Percentiles rank a stretch among this genome's conserved stretches.
Evolutionary conservation across 2,797 vertebrate genomes (phyloP).

Genomic region (Lateolabrax maculatus): DNA sequence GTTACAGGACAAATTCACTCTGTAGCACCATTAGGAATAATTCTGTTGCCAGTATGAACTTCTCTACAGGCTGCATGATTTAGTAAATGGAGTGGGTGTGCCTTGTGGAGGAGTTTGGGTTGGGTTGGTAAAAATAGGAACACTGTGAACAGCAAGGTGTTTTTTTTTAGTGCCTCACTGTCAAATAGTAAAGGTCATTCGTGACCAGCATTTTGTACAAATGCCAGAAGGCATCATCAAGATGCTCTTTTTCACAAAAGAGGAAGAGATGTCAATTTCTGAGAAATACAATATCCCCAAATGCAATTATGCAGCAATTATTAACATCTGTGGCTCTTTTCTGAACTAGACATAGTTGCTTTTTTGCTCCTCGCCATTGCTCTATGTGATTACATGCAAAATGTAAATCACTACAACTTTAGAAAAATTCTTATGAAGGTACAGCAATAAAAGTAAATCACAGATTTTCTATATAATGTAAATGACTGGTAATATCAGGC

Average conservation of each 20-base stretch:
- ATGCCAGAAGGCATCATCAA: too few relatives aligned
- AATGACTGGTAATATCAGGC: not conserved
- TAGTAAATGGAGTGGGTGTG: not conserved
- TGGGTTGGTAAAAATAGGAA: constrained; percentile 9
- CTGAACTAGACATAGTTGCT: not conserved
- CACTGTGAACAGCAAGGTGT: not conserved
- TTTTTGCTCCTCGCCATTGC: not conserved
- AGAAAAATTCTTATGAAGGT: too few relatives aligned
- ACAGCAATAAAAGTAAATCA: not conserved
- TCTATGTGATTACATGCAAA: not conserved
- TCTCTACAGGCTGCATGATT: not conserved
- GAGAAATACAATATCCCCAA: not conserved
- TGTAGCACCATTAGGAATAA: not conserved
- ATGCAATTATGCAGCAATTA: not conserved
- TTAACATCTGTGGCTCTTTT: not conserved
- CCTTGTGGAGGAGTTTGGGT: not conserved
- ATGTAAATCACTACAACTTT: not conserved
- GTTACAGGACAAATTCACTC: not conserved
- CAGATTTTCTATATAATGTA: not conserved
- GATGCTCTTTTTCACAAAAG: not conserved
- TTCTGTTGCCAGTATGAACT: not conserved
- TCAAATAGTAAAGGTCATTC: not conserved
- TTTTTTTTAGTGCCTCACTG: not conserved
- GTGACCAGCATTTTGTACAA: not conserved
- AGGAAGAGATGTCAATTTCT: not conserved